These are phyloP conservation scores for Sceloporus tristichus DNA, from an alignment of 2,113 vertebrate genomes.

Conservation along the genomic window DNA sequence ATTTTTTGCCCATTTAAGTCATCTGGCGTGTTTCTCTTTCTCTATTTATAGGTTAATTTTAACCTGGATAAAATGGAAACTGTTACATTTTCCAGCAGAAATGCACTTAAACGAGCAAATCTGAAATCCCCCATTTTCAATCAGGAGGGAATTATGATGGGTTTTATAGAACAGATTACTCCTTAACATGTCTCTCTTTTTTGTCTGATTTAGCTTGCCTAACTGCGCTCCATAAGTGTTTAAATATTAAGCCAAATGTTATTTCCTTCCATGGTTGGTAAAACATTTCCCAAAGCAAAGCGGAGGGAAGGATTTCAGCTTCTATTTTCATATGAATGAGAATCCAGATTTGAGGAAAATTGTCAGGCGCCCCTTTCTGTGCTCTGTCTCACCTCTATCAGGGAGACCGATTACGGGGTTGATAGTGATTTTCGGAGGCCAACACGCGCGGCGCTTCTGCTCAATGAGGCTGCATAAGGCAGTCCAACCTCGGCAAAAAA, in stretches of 20 bases:
- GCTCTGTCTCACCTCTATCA: slow-evolving; percentile 60
- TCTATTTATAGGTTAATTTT: slow-evolving; percentile 51
- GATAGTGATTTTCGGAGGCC: slow-evolving; percentile 65
- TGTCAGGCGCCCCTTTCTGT: slow-evolving; percentile 3
- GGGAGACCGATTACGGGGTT: slow-evolving; percentile 60
- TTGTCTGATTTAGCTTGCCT: slow-evolving; percentile 45
- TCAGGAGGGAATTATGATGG: slow-evolving; percentile 52
- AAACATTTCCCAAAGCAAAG: slow-evolving; percentile 46
- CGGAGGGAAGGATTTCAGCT: slow-evolving; percentile 31
- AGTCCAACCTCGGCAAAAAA: slow-evolving; percentile 63
- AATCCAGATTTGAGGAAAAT: slow-evolving; percentile 34
- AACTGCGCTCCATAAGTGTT: slow-evolving; percentile 48
- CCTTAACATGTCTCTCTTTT: slow-evolving; percentile 33
- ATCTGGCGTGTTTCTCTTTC: not conserved
- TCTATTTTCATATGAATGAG: slow-evolving; percentile 50
- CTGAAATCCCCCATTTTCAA: slow-evolving; percentile 51
- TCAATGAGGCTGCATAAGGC: slow-evolving; percentile 58
- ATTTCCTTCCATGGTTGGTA: slow-evolving; percentile 48
- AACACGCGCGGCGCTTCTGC: slow-evolving; percentile 48
- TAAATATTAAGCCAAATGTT: slow-evolving; percentile 45
- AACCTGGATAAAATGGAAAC: slow-evolving; percentile 56
- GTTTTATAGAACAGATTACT: slow-evolving; percentile 51
- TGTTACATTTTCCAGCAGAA: slow-evolving; percentile 53
- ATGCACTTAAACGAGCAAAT: slow-evolving; percentile 45
- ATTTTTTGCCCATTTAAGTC: slow-evolving; percentile 34